Base-by-base conservation (phyloP, 2,888 invertebrate genomes). In the Scaptomyza parva region DNA sequence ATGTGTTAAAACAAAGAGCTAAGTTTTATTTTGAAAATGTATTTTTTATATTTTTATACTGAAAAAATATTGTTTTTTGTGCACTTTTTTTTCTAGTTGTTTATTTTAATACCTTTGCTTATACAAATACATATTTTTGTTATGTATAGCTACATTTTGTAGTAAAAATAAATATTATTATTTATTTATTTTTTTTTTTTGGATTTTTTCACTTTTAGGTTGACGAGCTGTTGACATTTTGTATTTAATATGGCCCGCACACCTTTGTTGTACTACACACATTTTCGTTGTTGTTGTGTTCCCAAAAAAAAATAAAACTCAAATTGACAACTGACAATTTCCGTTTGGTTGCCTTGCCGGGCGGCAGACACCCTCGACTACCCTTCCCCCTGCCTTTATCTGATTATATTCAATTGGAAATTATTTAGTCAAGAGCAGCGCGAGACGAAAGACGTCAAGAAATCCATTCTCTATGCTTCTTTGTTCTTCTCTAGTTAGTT, bases 251-350 rank as follows among this genome's bases (percentile, higher is more conserved):
- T 70, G 57, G 12, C 18, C 48, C 47, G 57, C 64, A 35, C 71
- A 70, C 74, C 73, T 73, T 72, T 75, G 72, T 70, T 65, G 66
- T 60, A 43, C 52, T 47, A 51, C 51, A 62, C 28, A 8, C 26
- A 20, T 45, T 53, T 39, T 53, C 50, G 28, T 45, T 48, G 30
- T 20, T 47, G 39, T 52, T 41, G 24, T 30, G 40, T 50, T 58
- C 58, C 39, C 17, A 33, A 50, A 70, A 67, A 57, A 28, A 28
- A 28, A 28, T 4, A 30, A 12, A 30, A 12, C 9, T n/a, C n/a
- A n/a, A n/a, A 84, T 82, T 85, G 85, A 85, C 86, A 86, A 70
- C 69, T 86, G 85, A 86, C 86, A 85, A 82, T 82, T 85, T 82
- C 71, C 82, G 82, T 81, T 76, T 81, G 81, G 35, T 37, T 72